Percentiles rank a stretch among this genome's conserved stretches.
These are phyloP conservation scores for Melanogrammus aeglefinus DNA, from an alignment of 2,797 vertebrate species.

Conservation along the genomic window DNA sequence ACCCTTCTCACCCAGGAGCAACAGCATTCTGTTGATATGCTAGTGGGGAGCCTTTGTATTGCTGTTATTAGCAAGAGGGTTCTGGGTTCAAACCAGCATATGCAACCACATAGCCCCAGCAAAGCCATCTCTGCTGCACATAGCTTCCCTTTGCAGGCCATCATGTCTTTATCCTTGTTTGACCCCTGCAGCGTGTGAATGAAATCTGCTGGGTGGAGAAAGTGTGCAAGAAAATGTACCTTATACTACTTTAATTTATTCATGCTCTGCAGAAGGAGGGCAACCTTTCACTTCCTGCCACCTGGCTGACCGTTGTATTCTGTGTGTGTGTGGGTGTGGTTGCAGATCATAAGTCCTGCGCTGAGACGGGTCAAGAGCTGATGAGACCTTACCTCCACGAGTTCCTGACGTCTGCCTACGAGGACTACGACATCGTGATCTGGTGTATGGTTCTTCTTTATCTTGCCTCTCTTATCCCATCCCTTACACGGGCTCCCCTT, in stretches of 20 bases:
- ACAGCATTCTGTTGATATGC: background rate
- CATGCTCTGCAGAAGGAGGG: background rate
- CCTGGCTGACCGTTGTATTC: background rate
- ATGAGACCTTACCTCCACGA: slow-evolving; percentile 98
- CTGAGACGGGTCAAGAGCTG: slow-evolving; percentile 94
- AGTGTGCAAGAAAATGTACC: background rate
- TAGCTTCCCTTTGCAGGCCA: background rate
- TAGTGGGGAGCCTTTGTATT: background rate
- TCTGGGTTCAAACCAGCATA: no score
- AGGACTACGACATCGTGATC: slow-evolving; percentile 99
- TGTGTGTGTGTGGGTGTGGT: slow-evolving; percentile 1
- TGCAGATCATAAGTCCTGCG: slow-evolving; percentile 96
- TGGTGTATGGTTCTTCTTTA: slow-evolving; percentile 87
- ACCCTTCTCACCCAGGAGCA: background rate
- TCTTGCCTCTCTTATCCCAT: background rate
- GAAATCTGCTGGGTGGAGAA: background rate
- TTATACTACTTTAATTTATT: background rate
- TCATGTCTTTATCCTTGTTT: background rate
- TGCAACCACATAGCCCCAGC: background rate
- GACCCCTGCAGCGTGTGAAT: background rate
- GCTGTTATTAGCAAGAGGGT: no score
- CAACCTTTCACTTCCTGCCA: background rate
- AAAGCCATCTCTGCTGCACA: background rate
- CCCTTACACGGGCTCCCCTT: background rate
- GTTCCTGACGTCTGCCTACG: slow-evolving; percentile 95